Percentiles rank a stretch among this genome's conserved stretches.
Conservation (phyloP, 2,888 invertebrate genomes). For the Lymantria dispar region DNA sequence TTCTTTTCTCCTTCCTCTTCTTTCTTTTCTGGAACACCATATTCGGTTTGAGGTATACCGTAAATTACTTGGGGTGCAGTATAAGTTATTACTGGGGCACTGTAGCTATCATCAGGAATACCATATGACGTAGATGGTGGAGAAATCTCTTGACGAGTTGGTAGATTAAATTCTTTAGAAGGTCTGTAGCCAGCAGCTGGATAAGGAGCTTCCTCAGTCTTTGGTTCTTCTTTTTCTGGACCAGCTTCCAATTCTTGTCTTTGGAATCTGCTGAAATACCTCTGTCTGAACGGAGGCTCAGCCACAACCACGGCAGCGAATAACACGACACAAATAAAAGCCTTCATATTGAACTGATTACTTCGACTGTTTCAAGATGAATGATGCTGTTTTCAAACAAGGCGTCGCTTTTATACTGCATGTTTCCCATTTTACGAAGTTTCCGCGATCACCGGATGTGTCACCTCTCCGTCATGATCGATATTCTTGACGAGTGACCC, state of each 20-base stretch:
- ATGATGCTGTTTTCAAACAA: conserved; percentile 58
- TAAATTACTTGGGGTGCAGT: conserved; percentile 49
- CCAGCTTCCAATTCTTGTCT: conserved; percentile 53
- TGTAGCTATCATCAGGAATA: conserved; percentile 65
- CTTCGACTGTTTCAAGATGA: conserved; percentile 58
- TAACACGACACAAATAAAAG: conserved; percentile 55
- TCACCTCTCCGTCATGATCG: conserved; percentile 61
- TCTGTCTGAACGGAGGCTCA: conserved; percentile 61
- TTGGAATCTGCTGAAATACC: conserved; percentile 47
- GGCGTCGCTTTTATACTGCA: conserved; percentile 58
- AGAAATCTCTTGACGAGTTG: conserved; percentile 52
- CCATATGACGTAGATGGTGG: conserved; percentile 68
- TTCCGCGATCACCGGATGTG: conserved; percentile 70
- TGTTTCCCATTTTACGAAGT: conserved; percentile 36
- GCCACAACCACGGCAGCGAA: conserved; percentile 58
- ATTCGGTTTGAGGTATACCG: conserved; percentile 35
- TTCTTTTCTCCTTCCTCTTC: conserved; percentile 16
- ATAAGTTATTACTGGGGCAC: conserved; percentile 64
- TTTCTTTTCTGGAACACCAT: conserved; percentile 31
- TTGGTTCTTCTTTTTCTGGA: conserved; percentile 25
- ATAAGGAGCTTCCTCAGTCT: conserved; percentile 56
- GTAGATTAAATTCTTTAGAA: conserved; percentile 59
- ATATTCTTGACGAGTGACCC: conserved; percentile 65
- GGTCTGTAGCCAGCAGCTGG: conserved; percentile 66
- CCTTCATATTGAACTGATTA: conserved; percentile 53